Conservation (phyloP, 2,888 invertebrate species). For the Aproaerema taeniolella region DNA sequence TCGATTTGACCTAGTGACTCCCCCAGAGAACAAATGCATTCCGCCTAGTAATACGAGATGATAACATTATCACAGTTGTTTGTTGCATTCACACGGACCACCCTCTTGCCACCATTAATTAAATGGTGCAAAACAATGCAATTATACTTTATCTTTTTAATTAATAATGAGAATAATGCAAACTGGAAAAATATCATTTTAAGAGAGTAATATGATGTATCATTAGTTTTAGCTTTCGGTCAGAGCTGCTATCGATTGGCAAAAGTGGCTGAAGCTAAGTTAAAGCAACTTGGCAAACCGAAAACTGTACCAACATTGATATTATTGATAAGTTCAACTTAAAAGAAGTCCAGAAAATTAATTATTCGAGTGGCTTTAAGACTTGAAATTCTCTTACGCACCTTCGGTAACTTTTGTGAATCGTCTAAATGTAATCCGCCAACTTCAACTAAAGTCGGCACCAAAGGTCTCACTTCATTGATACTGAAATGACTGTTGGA, state of each 20-base stretch:
- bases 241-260: too few relatives aligned
- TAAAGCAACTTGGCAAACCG: too few relatives aligned
- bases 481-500: slow-evolving; percentile 77
- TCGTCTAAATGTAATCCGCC: slow-evolving; percentile 75
- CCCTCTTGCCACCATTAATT: slow-evolving; percentile 2
- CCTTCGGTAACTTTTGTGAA: slow-evolving; percentile 55
- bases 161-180: too few relatives aligned
- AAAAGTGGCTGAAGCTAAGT: too few relatives aligned
- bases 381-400: too few relatives aligned
- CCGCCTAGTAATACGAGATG: slow-evolving; percentile 10
- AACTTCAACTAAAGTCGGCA: slow-evolving; percentile 74
- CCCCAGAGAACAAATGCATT: slow-evolving; percentile 11
- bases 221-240: too few relatives aligned
- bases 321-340: too few relatives aligned
- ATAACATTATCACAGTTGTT: slow-evolving; percentile 14
- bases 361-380: too few relatives aligned
- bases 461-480: slow-evolving; percentile 72
- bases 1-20: slow-evolving; percentile 24
- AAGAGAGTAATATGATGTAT: too few relatives aligned
- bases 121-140: slow-evolving; percentile 1
- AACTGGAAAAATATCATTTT: too few relatives aligned
- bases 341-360: too few relatives aligned
- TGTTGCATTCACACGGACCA: slow-evolving; percentile 5
- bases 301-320: too few relatives aligned
- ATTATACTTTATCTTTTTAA: not conserved